Conservation (phyloP, 2,113 vertebrate species). For the Nannospalax galili region DNA sequence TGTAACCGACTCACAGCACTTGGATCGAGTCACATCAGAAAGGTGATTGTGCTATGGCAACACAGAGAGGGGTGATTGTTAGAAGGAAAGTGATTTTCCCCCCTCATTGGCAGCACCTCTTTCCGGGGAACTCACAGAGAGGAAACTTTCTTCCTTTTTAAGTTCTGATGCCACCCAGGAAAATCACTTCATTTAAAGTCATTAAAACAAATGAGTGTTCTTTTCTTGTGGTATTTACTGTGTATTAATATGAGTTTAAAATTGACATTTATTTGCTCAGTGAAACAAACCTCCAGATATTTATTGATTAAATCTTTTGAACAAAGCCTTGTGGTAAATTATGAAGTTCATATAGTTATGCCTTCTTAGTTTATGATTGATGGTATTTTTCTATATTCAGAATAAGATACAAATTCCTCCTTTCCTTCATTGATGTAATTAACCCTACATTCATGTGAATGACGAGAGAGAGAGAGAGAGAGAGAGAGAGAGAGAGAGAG, state of each 20-base stretch:
- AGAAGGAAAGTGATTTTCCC: background rate
- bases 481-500: background rate
- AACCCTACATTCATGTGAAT: background rate
- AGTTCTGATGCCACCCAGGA: background rate
- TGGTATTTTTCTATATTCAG: background rate
- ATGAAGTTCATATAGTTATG: background rate
- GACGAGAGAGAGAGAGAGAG: background rate
- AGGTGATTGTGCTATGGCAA: background rate
- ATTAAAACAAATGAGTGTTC: background rate
- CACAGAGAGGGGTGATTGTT: background rate
- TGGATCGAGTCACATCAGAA: background rate
- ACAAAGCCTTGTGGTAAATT: conserved; percentile 2
- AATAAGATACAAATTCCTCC: background rate
- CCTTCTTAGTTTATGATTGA: background rate
- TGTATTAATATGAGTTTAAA: background rate
- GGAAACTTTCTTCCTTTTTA: background rate
- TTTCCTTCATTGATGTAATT: background rate
- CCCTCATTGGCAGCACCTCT: background rate
- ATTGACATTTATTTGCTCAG: background rate
- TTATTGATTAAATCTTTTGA: background rate
- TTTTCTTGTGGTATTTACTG: background rate
- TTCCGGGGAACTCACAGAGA: background rate
- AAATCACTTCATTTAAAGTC: conserved; percentile 7
- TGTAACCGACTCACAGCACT: background rate
- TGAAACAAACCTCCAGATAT: background rate